Evolutionary conservation across 2,797 vertebrate genomes (phyloP).

Genomic region (Microctenopoma steveboyesi): DNA sequence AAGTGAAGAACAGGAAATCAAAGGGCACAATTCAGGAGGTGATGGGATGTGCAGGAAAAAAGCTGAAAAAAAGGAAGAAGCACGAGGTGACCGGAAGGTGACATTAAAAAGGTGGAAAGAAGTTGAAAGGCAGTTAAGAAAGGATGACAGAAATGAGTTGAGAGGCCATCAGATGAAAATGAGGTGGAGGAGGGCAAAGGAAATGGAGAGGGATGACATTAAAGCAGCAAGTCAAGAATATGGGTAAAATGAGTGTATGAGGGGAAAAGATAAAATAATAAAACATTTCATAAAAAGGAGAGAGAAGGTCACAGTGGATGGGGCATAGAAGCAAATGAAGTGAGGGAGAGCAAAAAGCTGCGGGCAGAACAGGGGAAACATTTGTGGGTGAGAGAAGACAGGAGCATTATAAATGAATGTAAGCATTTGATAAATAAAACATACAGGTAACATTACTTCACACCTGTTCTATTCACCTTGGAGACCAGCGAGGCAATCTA

Average conservation of each 20-base stretch:
- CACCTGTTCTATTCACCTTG: constrained; percentile 16
- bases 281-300: constrained; percentile 10
- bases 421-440: neutral
- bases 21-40: constrained; percentile 24
- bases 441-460: neutral
- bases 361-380: neutral
- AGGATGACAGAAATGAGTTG: constrained; percentile 25
- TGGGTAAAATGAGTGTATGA: neutral
- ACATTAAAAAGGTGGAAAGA: constrained; percentile 20
- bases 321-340: neutral
- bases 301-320: neutral
- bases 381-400: neutral
- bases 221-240: constrained; percentile 13
- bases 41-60: constrained; percentile 37
- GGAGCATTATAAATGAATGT: constrained; percentile 5
- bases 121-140: neutral
- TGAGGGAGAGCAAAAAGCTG: neutral
- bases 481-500: constrained; percentile 19
- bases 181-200: constrained; percentile 17
- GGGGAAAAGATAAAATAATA: neutral
- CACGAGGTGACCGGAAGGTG: constrained; percentile 17
- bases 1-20: constrained; percentile 39
- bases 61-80: constrained; percentile 31
- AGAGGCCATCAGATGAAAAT: constrained; percentile 29
- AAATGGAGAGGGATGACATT: neutral